phyloP scores from a whole-genome alignment of 2,888 invertebrate species.

The Salpingus planirostris region DNA sequence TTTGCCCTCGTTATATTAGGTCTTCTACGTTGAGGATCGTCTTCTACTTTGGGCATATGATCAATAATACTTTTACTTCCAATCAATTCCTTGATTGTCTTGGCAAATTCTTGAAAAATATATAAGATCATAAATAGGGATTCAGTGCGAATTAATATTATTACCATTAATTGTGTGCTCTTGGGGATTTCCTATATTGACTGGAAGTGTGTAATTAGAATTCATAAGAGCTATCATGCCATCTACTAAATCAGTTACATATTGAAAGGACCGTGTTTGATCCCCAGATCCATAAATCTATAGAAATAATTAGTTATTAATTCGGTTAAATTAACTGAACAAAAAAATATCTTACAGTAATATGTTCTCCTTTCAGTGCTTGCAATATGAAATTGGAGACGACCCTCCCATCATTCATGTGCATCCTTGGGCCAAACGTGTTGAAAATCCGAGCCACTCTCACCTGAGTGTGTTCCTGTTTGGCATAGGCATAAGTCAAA shows the following conservation, averaged over 20 bases:
- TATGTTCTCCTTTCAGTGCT: constrained; percentile 86
- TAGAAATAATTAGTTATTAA: background rate
- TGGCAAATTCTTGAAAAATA: constrained; percentile 77
- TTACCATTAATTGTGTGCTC: constrained; percentile 74
- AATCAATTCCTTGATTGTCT: constrained; percentile 73
- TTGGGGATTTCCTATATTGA: constrained; percentile 96
- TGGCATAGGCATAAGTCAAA: constrained; percentile 90
- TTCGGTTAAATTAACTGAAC: background rate
- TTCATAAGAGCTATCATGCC: constrained; percentile 89
- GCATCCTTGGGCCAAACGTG: constrained; percentile 98
- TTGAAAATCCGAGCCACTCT: constrained; percentile 97
- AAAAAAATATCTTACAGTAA: constrained; percentile 62
- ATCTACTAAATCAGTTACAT: constrained; percentile 93
- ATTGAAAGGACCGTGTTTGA: constrained; percentile 95
- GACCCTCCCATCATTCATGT: constrained; percentile 95
- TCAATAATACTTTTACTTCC: constrained; percentile 80
- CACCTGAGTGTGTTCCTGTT: constrained; percentile 92
- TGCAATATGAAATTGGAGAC: constrained; percentile 98
- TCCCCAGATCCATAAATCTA: constrained; percentile 78
- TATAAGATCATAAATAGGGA: no score
- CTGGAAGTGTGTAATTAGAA: constrained; percentile 84
- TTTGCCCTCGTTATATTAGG: constrained; percentile 91
- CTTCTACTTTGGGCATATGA: constrained; percentile 79
- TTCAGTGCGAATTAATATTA: no score
- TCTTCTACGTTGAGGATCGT: constrained; percentile 90